Percentiles rank a stretch among this genome's conserved stretches.
phyloP scores from a whole-genome alignment of 2,113 vertebrate genomes.

The Tachysurus fulvidraco region DNA sequence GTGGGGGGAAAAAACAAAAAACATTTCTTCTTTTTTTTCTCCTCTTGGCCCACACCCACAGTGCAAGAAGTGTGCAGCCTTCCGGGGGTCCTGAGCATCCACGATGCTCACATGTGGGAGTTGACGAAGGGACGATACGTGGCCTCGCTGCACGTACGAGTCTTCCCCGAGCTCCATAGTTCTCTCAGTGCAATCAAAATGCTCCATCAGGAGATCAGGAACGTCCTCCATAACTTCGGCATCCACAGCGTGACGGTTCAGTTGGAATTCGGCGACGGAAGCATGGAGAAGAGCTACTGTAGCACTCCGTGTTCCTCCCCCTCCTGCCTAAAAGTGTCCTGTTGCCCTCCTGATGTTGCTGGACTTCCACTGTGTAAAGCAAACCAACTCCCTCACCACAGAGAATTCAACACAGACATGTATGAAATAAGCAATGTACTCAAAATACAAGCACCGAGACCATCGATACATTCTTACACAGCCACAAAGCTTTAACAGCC shows the following conservation, averaged over 20 bases:
- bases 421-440: background rate
- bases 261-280: constrained; percentile 68
- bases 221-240: constrained; percentile 75
- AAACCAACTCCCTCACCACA: background rate
- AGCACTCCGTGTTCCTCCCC: constrained; percentile 73
- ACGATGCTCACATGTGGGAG: constrained; percentile 82
- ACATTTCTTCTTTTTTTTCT: background rate
- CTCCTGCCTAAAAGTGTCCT: constrained; percentile 70
- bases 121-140: constrained; percentile 76
- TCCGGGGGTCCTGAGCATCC: constrained; percentile 73
- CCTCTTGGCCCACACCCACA: constrained; percentile 37
- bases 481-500: constrained; percentile 12
- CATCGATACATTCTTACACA: background rate
- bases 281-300: constrained; percentile 63
- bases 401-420: background rate
- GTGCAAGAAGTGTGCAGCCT: constrained; percentile 70
- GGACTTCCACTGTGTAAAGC: constrained; percentile 7
- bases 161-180: constrained; percentile 48
- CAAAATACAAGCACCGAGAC: background rate
- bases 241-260: constrained; percentile 83
- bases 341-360: constrained; percentile 63
- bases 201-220: constrained; percentile 67
- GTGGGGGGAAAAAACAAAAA: background rate
- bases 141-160: constrained; percentile 79
- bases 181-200: constrained; percentile 49